phyloP scores from a whole-genome alignment of 2,888 invertebrate species.

The Drosophila monieri region DNA sequence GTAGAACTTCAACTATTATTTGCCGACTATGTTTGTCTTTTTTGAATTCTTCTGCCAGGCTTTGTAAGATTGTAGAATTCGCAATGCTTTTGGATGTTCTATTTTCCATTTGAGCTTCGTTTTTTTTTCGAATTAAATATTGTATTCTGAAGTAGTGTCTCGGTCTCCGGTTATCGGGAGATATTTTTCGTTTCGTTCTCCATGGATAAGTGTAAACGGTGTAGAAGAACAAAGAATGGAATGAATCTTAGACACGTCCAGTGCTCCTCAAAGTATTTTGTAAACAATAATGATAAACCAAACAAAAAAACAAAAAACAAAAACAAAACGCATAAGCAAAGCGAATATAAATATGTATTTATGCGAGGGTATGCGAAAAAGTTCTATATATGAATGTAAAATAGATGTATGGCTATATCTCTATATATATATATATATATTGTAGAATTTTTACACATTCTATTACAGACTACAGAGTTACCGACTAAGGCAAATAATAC shows the following conservation, averaged over 20 bases:
- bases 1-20: slow-evolving; percentile 56
- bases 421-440: slow-evolving; percentile 46
- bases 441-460: slow-evolving; percentile 71
- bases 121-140: slow-evolving; percentile 23
- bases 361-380: slow-evolving; percentile 23
- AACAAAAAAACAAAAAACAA: slow-evolving; percentile 34
- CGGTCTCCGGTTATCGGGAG: slow-evolving; percentile 18
- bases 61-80: slow-evolving; percentile 25
- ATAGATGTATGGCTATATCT: slow-evolving; percentile 37
- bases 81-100: slow-evolving; percentile 41
- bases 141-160: slow-evolving; percentile 22
- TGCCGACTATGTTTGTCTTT: slow-evolving; percentile 4
- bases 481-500: slow-evolving; percentile 38
- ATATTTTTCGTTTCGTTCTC: slow-evolving; percentile 42
- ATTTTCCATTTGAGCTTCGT: slow-evolving; percentile 16
- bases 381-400: slow-evolving; percentile 40
- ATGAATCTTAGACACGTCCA: slow-evolving; percentile 82
- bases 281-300: slow-evolving; percentile 79
- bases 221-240: slow-evolving; percentile 41
- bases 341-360: slow-evolving; percentile 52
- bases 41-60: slow-evolving; percentile 9
- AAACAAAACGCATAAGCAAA: slow-evolving; percentile 39
- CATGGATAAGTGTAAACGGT: slow-evolving; percentile 51
- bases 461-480: slow-evolving; percentile 43
- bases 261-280: slow-evolving; percentile 82